A percentile compares a stretch with the other conserved stretches of the same genome.
phyloP scores from a whole-genome alignment of 1,140 invertebrate species.

The Chironomus tepperi region DNA sequence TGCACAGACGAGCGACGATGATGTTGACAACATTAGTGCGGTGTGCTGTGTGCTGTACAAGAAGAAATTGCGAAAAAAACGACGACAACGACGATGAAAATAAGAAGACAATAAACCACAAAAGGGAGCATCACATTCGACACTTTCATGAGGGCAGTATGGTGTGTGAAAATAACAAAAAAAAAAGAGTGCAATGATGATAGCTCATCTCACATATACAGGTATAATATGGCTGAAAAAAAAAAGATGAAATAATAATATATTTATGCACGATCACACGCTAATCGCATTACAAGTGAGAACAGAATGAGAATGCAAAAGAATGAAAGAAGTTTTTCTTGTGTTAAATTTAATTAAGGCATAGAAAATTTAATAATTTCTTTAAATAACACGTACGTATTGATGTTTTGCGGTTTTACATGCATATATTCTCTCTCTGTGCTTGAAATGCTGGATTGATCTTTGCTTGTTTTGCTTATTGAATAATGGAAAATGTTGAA shows the following conservation, averaged over 20 bases:
- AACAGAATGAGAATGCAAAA: no score
- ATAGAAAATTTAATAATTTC: no score
- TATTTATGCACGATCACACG: neutral
- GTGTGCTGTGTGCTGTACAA: neutral
- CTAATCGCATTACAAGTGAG: neutral
- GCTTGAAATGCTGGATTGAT: no score
- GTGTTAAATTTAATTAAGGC: no score
- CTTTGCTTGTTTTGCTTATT: no score
- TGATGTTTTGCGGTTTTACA: no score
- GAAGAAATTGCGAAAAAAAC: neutral
- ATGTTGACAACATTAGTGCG: conserved; percentile 12
- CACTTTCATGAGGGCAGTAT: conserved; percentile 5
- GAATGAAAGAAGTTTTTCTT: no score
- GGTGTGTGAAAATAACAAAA: neutral
- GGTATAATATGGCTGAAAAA: neutral
- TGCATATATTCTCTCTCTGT: no score
- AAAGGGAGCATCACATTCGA: conserved; percentile 1
- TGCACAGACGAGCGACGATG: neutral
- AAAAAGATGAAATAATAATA: neutral
- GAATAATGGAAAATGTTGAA: no score
- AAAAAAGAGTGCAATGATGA: conserved; percentile 10
- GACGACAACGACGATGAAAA: neutral
- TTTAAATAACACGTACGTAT: no score
- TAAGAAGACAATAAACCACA: neutral
- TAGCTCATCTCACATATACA: neutral